Evolutionary conservation across 2,797 vertebrate genomes (phyloP).

Genomic region (Characodon lateralis): DNA sequence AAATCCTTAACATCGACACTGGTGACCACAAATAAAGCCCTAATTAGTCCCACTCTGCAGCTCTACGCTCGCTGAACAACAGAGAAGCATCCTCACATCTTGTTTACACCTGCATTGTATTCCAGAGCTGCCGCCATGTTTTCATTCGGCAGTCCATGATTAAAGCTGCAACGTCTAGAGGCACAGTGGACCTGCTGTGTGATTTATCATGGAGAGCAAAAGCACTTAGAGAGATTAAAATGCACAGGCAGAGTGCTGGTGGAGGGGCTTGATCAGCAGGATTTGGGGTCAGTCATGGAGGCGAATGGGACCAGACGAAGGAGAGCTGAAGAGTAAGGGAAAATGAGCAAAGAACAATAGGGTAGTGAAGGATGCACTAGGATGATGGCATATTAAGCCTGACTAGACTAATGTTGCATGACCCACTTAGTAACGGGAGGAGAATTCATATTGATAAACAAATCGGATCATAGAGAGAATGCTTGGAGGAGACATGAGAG

Average conservation of each 20-base stretch:
- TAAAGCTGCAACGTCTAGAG: conserved; percentile 54
- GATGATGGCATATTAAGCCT: conserved; percentile 27
- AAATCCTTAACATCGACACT: conserved; percentile 5
- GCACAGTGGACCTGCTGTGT: conserved; percentile 42
- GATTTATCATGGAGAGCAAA: conserved; percentile 71
- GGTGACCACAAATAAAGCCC: conserved; percentile 17
- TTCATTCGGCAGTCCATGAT: conserved; percentile 54
- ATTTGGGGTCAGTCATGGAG: conserved; percentile 42
- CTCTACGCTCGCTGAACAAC: conserved; percentile 6
- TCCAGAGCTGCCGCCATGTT: conserved; percentile 33
- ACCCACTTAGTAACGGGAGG: conserved; percentile 54
- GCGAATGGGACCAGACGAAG: conserved; percentile 63
- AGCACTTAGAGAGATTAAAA: conserved; percentile 80
- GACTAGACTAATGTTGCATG: conserved; percentile 43
- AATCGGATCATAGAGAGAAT: conserved; percentile 61
- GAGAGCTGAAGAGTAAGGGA: conserved; percentile 17
- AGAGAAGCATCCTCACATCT: conserved; percentile 30
- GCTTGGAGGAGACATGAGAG: conserved; percentile 10
- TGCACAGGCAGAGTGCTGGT: conserved; percentile 52
- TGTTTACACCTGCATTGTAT: conserved; percentile 29
- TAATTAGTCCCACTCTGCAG: conserved; percentile 20
- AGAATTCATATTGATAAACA: conserved; percentile 60
- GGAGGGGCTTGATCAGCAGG: conserved; percentile 70
- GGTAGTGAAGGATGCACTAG: conserved; percentile 22
- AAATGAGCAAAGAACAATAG: conserved; percentile 8